Evolutionary conservation across 37 sponge, comb jelly and placozoan species (phyloP), one percentile per base, ranked within the genome.

Genomic region (Cliona cf. orientalis): DNA sequence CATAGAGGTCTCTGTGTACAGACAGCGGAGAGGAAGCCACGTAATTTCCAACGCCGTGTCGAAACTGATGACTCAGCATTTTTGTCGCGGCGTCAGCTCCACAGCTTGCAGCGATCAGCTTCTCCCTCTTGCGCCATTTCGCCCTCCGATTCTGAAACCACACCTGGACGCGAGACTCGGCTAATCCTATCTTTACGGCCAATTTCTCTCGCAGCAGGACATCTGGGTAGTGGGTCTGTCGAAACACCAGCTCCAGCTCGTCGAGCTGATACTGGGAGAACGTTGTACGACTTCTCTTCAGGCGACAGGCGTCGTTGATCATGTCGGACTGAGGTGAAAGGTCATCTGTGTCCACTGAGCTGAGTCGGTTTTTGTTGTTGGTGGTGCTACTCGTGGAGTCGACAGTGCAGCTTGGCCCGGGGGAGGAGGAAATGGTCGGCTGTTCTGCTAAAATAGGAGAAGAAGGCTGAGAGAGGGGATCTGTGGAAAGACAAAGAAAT

Each of bases 131-230:
- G 42, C 95, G 58, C 89, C 92, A 95, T 79, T 95, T 95, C 12
- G 95, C 95, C 72, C 95, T 66, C 63, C 95, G 88, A 71, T 95
- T 95, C 71, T 95, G 95, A 79, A 95, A 95, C 95, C 95, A 95
- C 38, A 92, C 92, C 85, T 92, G 92, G 12, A 92, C 83, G 72
- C 87, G 78, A 43, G 92, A 82, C 40, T 92, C 92, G 12, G 92
- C 78, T 60, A 92, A 68, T 60, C 73, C 76, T 34, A 92, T 74
- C 39, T 80, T 69, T 38, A 58, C 3, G 1, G 92, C 92, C 17
- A 92, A 58, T 38, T 92, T 87, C 66, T 92, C 89, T 66, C 92
- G 37, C 68, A 92, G 82, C 23, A 92, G 74, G 38, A 92, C 84
- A 56, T 92, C 92, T 32, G 92, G 92, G 42, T 92, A 92, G 83